Evolutionary conservation across 2,888 invertebrate genomes (phyloP).

Genomic region (Leptogaster cylindrica): DNA sequence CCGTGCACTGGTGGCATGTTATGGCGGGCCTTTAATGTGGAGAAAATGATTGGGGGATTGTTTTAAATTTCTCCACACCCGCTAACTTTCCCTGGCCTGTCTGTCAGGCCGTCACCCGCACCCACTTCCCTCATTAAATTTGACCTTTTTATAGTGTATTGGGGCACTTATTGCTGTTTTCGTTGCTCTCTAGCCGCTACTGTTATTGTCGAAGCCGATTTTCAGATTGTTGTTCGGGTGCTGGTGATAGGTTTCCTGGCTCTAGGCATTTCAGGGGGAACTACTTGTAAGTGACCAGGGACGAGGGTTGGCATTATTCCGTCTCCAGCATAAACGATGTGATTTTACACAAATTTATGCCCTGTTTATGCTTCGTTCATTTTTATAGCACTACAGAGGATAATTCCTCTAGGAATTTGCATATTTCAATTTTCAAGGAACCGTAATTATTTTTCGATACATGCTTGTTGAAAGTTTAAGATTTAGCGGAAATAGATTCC

Average conservation of each 20-base stretch:
- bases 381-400: constrained; percentile 48
- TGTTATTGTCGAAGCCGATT: constrained; percentile 42
- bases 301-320: background rate
- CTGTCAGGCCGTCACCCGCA: constrained; percentile 42
- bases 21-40: constrained; percentile 49
- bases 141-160: constrained; percentile 52
- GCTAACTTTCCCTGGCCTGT: constrained; percentile 48
- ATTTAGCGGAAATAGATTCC: constrained; percentile 41
- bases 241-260: background rate
- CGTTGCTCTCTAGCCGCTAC: constrained; percentile 37
- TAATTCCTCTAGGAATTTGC: constrained; percentile 45
- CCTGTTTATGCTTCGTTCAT: constrained; percentile 46
- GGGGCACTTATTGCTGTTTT: constrained; percentile 50
- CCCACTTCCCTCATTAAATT: constrained; percentile 47
- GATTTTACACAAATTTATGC: constrained; percentile 46
- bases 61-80: constrained; percentile 45
- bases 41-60: constrained; percentile 49
- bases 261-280: background rate
- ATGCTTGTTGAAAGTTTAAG: constrained; percentile 51
- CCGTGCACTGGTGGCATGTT: constrained; percentile 58
- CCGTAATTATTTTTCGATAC: constrained; percentile 52
- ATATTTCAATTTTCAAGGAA: constrained; percentile 46
- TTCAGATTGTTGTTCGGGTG: constrained; percentile 42
- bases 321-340: constrained; percentile 36
- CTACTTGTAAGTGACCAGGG: constrained; percentile 14